A percentile compares a stretch with the other conserved stretches of the same genome.
These are phyloP conservation scores for Onychorhynchus coronatus DNA, from an alignment of 2,113 vertebrate genomes.

Conservation along the genomic window DNA sequence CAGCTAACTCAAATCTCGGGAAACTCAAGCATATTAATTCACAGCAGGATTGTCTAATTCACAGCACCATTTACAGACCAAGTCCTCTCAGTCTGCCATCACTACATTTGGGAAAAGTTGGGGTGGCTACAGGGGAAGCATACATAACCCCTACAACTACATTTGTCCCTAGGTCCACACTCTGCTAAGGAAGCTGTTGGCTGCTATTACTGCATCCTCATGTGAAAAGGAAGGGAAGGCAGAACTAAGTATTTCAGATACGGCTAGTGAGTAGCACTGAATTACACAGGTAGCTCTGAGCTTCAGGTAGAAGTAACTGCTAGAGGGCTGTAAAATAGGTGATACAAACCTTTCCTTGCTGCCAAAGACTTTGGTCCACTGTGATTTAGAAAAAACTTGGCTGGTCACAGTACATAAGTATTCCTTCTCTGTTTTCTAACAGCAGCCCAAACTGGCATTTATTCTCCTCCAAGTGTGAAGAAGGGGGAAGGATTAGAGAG, in stretches of 20 bases:
- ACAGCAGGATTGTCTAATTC: background rate
- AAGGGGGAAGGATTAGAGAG: background rate
- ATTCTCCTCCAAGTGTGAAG: background rate
- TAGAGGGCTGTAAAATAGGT: background rate
- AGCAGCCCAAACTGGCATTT: background rate
- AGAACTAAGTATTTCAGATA: background rate
- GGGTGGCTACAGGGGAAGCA: background rate
- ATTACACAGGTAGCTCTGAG: background rate
- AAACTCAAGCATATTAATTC: background rate
- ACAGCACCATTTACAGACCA: background rate
- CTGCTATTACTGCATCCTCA: background rate
- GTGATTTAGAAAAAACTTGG: background rate
- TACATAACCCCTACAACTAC: background rate
- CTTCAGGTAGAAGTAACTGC: background rate
- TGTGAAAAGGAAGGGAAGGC: background rate
- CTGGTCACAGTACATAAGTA: background rate
- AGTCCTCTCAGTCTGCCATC: background rate
- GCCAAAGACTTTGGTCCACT: background rate
- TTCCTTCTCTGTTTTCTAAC: background rate
- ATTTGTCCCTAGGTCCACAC: background rate
- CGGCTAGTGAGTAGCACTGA: background rate
- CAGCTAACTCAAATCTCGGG: background rate
- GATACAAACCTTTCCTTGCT: background rate
- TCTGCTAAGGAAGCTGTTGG: background rate
- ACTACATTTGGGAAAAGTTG: background rate